phyloP scores from a whole-genome alignment of 1,140 invertebrate genomes.

The Bombus haemorrhoidalis region DNA sequence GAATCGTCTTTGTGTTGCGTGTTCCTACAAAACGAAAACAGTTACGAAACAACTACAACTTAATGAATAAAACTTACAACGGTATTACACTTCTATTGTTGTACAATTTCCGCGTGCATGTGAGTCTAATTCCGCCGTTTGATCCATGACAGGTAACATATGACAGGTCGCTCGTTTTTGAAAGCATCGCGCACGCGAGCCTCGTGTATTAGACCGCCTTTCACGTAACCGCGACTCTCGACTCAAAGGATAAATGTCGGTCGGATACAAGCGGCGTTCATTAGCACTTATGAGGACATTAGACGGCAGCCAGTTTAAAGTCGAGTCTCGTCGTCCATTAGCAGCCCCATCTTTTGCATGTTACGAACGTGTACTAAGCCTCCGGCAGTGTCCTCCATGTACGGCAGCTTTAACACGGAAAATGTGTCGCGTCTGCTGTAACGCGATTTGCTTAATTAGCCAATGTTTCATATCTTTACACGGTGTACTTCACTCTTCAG shows the following conservation, averaged over 20 bases:
- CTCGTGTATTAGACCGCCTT: slow-evolving; percentile 21
- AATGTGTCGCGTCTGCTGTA: slow-evolving; percentile 31
- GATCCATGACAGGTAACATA: not conserved
- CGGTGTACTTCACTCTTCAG: not conserved
- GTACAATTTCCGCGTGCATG: not conserved
- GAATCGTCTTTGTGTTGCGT: too few relatives aligned
- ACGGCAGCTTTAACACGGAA: slow-evolving; percentile 35
- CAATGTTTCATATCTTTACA: slow-evolving; percentile 2
- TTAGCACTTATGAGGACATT: slow-evolving; percentile 66
- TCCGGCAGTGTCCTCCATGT: slow-evolving; percentile 11
- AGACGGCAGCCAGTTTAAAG: slow-evolving; percentile 59
- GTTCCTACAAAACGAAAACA: not conserved
- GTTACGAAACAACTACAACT: not conserved
- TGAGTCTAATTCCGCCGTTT: not conserved
- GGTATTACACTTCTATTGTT: not conserved
- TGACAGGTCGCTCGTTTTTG: slow-evolving; percentile 14
- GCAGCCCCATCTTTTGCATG: slow-evolving; percentile 59
- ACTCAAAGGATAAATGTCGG: slow-evolving; percentile 66
- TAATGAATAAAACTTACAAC: not conserved
- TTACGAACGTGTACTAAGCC: slow-evolving; percentile 62
- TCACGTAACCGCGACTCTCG: slow-evolving; percentile 58
- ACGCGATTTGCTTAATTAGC: slow-evolving; percentile 57
- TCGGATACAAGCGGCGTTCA: slow-evolving; percentile 62
- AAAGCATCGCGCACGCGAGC: slow-evolving; percentile 26
- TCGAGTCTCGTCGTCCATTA: slow-evolving; percentile 60